Conservation (phyloP, 2,113 vertebrate species). For the Centrocercus urophasianus region DNA sequence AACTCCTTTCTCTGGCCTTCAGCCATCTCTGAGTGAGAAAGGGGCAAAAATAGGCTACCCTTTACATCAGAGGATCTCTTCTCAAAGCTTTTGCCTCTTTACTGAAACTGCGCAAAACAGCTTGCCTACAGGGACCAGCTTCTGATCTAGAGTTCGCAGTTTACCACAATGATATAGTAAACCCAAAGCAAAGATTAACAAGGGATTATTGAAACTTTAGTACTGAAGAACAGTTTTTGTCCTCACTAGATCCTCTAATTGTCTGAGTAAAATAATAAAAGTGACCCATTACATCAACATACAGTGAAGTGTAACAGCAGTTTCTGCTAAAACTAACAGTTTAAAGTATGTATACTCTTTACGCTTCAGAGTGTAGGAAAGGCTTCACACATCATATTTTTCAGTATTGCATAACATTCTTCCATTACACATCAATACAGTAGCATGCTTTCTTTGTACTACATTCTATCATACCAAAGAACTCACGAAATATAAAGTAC, state of each 20-base stretch:
- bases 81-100: background rate
- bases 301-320: background rate
- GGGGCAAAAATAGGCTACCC: background rate
- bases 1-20: background rate
- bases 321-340: background rate
- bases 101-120: background rate
- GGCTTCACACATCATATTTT: fast-evolving
- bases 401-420: background rate
- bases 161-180: background rate
- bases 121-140: background rate
- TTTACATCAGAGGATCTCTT: background rate
- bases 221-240: background rate
- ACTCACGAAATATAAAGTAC: background rate
- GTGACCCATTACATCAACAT: background rate
- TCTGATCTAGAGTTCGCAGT: background rate
- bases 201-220: background rate
- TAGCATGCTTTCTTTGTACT: background rate
- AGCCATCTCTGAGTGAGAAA: background rate
- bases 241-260: background rate
- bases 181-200: background rate
- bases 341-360: background rate
- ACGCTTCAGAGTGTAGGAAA: background rate
- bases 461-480: background rate
- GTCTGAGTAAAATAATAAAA: background rate
- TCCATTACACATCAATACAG: background rate